Percentiles rank a stretch among this genome's conserved stretches.
Conservation (phyloP, 1,140 invertebrate genomes). For the Apis florea region DNA sequence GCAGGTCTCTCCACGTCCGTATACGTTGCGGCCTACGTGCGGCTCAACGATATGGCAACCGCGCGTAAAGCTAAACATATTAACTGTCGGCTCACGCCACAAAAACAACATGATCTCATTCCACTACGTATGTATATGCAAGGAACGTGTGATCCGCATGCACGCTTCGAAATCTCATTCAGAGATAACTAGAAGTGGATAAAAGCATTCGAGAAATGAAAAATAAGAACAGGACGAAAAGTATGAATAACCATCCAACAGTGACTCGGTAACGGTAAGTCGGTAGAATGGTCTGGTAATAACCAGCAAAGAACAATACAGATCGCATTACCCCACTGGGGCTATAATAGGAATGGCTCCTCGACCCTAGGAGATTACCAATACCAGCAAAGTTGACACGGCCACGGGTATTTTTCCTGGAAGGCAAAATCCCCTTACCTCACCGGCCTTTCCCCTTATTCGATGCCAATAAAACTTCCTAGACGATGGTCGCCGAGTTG, state of each 20-base stretch:
- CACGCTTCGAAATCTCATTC: constrained; percentile 68
- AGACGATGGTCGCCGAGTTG: constrained; percentile 26
- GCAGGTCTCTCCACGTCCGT: constrained; percentile 52
- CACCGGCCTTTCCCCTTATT: constrained; percentile 31
- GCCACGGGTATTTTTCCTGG: constrained; percentile 55
- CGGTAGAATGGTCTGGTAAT: neutral
- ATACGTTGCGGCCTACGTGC: constrained; percentile 65
- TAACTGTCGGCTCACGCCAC: constrained; percentile 79
- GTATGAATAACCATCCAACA: neutral
- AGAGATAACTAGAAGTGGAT: constrained; percentile 40
- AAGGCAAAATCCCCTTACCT: constrained; percentile 51
- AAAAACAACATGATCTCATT: constrained; percentile 81
- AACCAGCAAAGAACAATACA: constrained; percentile 42
- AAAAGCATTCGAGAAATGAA: neutral
- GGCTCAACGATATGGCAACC: constrained; percentile 73
- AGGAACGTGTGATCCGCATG: constrained; percentile 65
- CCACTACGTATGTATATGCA: constrained; percentile 72
- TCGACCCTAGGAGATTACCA: constrained; percentile 46
- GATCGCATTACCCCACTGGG: constrained; percentile 23
- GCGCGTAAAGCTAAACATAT: constrained; percentile 79
- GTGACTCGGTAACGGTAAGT: constrained; percentile 17
- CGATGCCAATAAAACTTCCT: constrained; percentile 55
- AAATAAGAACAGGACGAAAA: constrained; percentile 16
- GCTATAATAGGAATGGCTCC: constrained; percentile 38
- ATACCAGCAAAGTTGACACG: constrained; percentile 39